Base-by-base conservation (phyloP, 2,113 vertebrate genomes). In the Channa argus region DNA sequence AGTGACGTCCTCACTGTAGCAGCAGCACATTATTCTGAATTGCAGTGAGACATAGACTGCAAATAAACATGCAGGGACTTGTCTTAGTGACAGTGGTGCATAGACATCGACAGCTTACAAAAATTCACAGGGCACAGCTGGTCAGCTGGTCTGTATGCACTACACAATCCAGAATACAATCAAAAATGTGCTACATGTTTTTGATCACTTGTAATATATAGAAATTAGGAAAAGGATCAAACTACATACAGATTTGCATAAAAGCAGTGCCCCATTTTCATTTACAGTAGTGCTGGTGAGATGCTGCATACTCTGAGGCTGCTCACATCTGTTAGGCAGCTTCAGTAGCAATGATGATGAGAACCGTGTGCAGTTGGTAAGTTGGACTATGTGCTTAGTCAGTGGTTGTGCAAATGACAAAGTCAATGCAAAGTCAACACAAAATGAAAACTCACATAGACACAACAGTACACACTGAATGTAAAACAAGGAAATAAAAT, bases 41-140 rank as follows among this genome's bases (percentile, higher is more conserved):
- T 8, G 15, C 59, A 49, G 46, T 45, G 39, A 63, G 61, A 84
- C 11, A 24, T 39, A 51, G 41, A 37, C 55, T 56, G 44, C 43
- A 77, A 64, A 46, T 64, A 81, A 69, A 89, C 82, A 56, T 45
- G 66, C 55, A 55, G 3, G 55, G 60, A 80, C 85, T 82, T 83
- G 60, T 88, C 73, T 83, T 62, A 2, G 74, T 88, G 79, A 72
- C 77, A 83, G 46, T 78, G 77, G 59, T 70, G 74, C 82, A 62
- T 56, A 79, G 73, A 77, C 60, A 62, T n/a, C 78, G 73, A 82
- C 82, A 74, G 52, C 56, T 71, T 54, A 46, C 38, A 74, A 43
- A 63, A 67, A 76, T 64, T 69, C 64, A 78, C 33, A 41, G n/a
- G 47, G 62, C 60, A 83, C 70, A 77, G 51, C 12, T 43, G 54